Evolutionary conservation across 2,888 invertebrate species (phyloP), one percentile per base, ranked within the genome.

Genomic region (Eupithecia subfuscata): DNA sequence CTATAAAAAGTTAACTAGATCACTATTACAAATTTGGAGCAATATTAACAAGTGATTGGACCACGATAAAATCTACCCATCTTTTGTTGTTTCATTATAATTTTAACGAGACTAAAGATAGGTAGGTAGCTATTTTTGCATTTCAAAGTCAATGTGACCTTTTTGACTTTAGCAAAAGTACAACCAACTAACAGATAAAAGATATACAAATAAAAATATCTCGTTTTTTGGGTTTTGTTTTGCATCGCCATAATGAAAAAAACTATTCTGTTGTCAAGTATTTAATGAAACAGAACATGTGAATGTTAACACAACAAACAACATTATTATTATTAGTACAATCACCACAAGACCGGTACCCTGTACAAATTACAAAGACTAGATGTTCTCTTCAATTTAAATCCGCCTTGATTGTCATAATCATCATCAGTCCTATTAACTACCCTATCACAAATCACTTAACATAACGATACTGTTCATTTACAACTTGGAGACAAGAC

Each of bases 331-430:
- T 65, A 56, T 11, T 40, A 65, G 34, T 69, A 70, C 71, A 74
- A 69, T 18, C 6, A 52, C 69, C 43, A 72, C 12, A 72, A 48
- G 69, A 65, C 56, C 69, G 16, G 63, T 69, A 22, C 45, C 37
- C 16, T 72, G 45, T 40, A 45, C 64, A 64, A 64, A 25, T 25
- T 1, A n/a, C 3, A n/a, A 9, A 52, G 56, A 64, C 75, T 67
- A 79, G 82, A 82, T 83, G 84, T 84, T 84, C 82, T 25, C 30
- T 30, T 34, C 34, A 18, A 34, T 18, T 30, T 34, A 2, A 64
- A 64, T 34, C 18, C 16, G 64, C 34, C 30, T 64, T 34, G 34
- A 9, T 64, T 34, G 2, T 12, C 64, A 64, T 30, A 64, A 34
- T 34, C 64, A 64, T 64, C 64, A 64, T 64, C 34, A 64, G 60